phyloP scores from a whole-genome alignment of 2,888 invertebrate genomes.

The Neoitamus cyanurus region DNA sequence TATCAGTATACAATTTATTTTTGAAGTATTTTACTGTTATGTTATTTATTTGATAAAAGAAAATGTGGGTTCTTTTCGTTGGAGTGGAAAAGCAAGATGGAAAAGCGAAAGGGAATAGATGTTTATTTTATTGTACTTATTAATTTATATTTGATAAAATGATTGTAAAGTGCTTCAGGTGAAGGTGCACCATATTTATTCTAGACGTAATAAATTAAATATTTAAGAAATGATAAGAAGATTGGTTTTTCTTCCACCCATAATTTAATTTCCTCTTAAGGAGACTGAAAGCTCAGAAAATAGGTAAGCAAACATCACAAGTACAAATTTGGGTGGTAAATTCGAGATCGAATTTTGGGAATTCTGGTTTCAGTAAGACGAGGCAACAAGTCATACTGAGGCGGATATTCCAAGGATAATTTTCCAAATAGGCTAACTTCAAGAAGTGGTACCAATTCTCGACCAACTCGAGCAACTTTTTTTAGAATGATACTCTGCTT shows the following conservation, averaged over 20 bases:
- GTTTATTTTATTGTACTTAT: conserved; percentile 9
- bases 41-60: background rate
- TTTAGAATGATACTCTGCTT: too few relatives aligned
- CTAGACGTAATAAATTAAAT: background rate
- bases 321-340: too few relatives aligned
- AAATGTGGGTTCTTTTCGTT: background rate
- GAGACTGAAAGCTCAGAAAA: too few relatives aligned
- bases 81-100: background rate
- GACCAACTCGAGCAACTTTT: too few relatives aligned
- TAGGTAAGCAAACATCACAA: too few relatives aligned
- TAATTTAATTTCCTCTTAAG: background rate
- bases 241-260: background rate
- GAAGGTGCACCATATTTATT: conserved; percentile 1
- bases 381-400: too few relatives aligned
- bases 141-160: conserved; percentile 10
- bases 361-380: too few relatives aligned
- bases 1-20: background rate
- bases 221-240: background rate
- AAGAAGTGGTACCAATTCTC: too few relatives aligned
- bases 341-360: too few relatives aligned
- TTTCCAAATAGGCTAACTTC: too few relatives aligned
- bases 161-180: background rate
- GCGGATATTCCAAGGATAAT: too few relatives aligned
- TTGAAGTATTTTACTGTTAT: background rate
- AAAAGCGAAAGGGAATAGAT: background rate